These are phyloP conservation scores for Drosophila cracens DNA, from an alignment of 2,888 invertebrate genomes.

Conservation along the genomic window DNA sequence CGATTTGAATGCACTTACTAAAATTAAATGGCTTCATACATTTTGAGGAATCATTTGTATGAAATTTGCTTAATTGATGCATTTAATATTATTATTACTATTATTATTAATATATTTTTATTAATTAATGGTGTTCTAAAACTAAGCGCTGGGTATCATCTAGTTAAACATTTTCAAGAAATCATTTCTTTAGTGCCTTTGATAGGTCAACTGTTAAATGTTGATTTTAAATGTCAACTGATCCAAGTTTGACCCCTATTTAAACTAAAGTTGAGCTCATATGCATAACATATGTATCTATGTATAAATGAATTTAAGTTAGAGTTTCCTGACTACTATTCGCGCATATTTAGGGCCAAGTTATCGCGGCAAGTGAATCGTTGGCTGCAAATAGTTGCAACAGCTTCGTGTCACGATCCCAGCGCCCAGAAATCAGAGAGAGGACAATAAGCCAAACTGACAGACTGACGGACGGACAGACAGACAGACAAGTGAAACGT, in stretches of 20 bases:
- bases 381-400: conserved; percentile 73
- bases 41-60: not conserved
- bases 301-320: conserved; percentile 14
- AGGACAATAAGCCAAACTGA: conserved; percentile 22
- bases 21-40: not conserved
- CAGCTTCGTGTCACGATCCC: conserved; percentile 80
- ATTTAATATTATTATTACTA: no score
- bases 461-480: conserved; percentile 1
- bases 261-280: conserved; percentile 35
- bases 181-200: not conserved
- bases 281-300: conserved; percentile 27
- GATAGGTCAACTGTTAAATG: conserved; percentile 45
- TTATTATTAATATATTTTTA: not conserved
- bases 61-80: not conserved
- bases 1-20: not conserved
- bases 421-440: conserved; percentile 67
- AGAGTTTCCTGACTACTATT: conserved; percentile 20
- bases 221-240: conserved; percentile 49
- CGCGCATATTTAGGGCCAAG: conserved; percentile 54
- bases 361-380: conserved; percentile 64
- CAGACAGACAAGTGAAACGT: conserved; percentile 46
- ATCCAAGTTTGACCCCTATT: conserved; percentile 27
- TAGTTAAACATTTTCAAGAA: not conserved
- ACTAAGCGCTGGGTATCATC: conserved; percentile 1
- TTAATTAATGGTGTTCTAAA: not conserved